Base-by-base conservation (phyloP, 2,888 invertebrate species). In the Lathronympha strigana region DNA sequence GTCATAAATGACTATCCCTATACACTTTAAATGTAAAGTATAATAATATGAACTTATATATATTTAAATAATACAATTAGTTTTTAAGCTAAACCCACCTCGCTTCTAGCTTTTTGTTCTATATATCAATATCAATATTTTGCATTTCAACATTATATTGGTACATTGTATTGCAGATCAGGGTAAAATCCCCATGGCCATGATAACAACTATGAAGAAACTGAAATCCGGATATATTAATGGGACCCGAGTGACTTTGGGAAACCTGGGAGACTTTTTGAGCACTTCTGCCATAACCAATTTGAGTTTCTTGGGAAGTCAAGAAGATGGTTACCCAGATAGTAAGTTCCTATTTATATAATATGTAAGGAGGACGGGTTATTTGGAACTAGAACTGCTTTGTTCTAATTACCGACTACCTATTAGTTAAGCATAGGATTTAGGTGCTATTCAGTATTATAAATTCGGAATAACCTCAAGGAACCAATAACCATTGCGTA, bases 281-380 rank as follows among this genome's bases (percentile, higher is more conserved):
- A 98, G 96, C 77, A 99, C 99, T 0, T 99, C 99, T 1, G 99
- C 99, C 69, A 97, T 99, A 51, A 98, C 98, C 0, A 98, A 99
- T 87, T 93, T 99, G 73, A 98, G 98, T 86, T 99, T 99, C 82
- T 92, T 99, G 73, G 97, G 97, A 21, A 97, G 97, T 79, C 96
- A 97, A 71, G 98, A 98, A 85, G 97, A 97, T 72, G 98, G 98
- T 25, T 95, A 96, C 82, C 98, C 98, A 9, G 97, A 97, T 78
- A 95, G 95, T 93, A 87, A 94, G 93, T 93, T 61, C 2, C 3
- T 21, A 23, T 51, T 19, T 15, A 19, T 54, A 8, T 36, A 6
- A n/a, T 6, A 11, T 38, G 8, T 6, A 4, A 25, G 3, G 3
- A 25, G 25, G 25, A 4, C 6, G 25, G 6, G 25, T 25, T 25